Evolutionary conservation across 2,888 invertebrate species (phyloP).

Genomic region (Dryocosmus kuriphilus): DNA sequence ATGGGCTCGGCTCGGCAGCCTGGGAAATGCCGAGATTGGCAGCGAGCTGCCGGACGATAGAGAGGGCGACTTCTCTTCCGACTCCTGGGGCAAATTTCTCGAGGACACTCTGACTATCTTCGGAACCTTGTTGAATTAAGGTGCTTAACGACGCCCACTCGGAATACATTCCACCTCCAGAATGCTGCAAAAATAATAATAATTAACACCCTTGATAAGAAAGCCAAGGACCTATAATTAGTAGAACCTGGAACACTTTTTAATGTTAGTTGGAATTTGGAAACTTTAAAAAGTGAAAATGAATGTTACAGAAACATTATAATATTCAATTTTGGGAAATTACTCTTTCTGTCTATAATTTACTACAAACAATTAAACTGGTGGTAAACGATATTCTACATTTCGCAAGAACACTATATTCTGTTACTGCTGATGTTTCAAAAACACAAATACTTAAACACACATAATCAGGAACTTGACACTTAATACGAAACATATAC

Average conservation of each 20-base stretch:
- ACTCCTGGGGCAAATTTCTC: constrained; percentile 86
- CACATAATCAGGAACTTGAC: background rate
- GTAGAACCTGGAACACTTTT: too few relatives aligned
- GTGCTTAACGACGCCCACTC: constrained; percentile 89
- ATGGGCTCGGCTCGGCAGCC: constrained; percentile 89
- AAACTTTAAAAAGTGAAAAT: too few relatives aligned
- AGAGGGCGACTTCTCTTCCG: constrained; percentile 89
- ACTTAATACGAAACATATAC: background rate
- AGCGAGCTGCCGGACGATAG: constrained; percentile 88
- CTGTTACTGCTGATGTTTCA: background rate
- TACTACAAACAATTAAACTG: background rate
- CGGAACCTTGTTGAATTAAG: constrained; percentile 82
- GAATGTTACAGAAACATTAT: too few relatives aligned
- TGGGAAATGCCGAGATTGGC: constrained; percentile 86
- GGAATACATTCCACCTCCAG: constrained; percentile 88
- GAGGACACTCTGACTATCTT: constrained; percentile 85
- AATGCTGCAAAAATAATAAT: constrained; percentile 77
- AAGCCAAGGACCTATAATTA: too few relatives aligned
- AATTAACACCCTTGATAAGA: background rate
- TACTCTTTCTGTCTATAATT: too few relatives aligned
- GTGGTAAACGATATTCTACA: background rate
- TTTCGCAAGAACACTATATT: background rate
- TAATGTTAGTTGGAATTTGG: too few relatives aligned
- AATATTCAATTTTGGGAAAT: too few relatives aligned
- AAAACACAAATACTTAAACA: background rate